phyloP scores from a whole-genome alignment of 2,888 invertebrate genomes.

The Creontiades dilutus region DNA sequence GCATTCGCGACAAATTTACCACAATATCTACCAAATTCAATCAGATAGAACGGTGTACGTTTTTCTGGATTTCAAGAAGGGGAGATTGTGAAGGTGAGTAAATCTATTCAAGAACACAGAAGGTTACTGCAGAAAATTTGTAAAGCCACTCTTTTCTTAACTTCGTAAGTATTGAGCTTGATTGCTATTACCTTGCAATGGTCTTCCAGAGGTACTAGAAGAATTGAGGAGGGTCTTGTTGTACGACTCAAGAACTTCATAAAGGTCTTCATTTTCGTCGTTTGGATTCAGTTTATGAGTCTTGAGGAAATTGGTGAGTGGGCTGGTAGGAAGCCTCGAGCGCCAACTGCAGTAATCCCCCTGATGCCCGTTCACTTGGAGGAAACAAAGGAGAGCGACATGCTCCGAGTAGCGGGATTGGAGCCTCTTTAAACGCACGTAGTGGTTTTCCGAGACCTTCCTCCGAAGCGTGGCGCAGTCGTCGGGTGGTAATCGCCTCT shows the following conservation, averaged over 20 bases:
- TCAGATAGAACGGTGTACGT: no score
- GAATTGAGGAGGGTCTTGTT: conserved; percentile 38
- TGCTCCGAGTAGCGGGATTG: conserved; percentile 85
- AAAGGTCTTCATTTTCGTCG: conserved; percentile 76
- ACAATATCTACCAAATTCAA: no score
- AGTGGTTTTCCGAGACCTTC: conserved; percentile 73
- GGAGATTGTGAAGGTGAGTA: no score
- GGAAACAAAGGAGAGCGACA: conserved; percentile 91
- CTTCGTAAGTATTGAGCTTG: no score
- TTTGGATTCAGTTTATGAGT: conserved; percentile 74
- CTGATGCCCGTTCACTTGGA: conserved; percentile 92
- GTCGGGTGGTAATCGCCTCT: conserved; percentile 72
- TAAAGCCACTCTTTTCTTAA: no score
- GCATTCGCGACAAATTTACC: no score
- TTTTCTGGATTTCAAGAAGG: no score
- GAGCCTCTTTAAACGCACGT: conserved; percentile 71
- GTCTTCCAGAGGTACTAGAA: conserved; percentile 34
- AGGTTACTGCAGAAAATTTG: no score
- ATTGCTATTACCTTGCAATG: conserved; percentile 41
- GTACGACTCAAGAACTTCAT: conserved; percentile 74
- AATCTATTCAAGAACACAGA: no score
- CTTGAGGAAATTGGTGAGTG: conserved; percentile 75
- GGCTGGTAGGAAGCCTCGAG: conserved; percentile 85
- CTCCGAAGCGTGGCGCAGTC: conserved; percentile 66
- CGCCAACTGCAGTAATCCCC: conserved; percentile 93